Conservation (phyloP, 2,888 invertebrate genomes). For the Volucella inanis region DNA sequence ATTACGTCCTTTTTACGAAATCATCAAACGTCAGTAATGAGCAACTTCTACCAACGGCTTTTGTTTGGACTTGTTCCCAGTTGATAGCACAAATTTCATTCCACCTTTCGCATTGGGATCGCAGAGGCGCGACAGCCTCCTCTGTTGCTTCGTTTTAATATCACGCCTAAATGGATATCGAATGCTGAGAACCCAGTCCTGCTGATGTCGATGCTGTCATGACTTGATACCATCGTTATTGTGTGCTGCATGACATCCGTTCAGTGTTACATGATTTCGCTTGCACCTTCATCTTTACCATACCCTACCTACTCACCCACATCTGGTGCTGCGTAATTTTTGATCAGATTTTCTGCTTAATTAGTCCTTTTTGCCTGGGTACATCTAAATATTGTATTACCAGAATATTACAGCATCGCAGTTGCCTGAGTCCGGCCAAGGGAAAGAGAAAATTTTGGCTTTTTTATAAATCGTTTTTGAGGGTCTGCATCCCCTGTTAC, state of each 20-base stretch:
- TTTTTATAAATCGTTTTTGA: too few relatives aligned
- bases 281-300: not conserved
- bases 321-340: conserved; percentile 35
- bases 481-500: too few relatives aligned
- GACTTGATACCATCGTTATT: not conserved
- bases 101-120: not conserved
- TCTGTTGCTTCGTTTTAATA: conserved; percentile 17
- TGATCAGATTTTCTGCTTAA: conserved; percentile 63
- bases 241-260: not conserved
- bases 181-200: not conserved
- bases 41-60: not conserved
- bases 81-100: not conserved
- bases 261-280: not conserved
- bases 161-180: conserved; percentile 25
- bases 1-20: conserved; percentile 8
- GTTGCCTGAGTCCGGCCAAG: conserved; percentile 1
- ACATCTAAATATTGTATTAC: conserved; percentile 40
- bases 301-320: conserved; percentile 9
- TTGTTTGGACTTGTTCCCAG: not conserved
- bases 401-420: conserved; percentile 18
- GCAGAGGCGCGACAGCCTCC: not conserved
- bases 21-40: conserved; percentile 32
- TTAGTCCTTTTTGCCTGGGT: conserved; percentile 47
- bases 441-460: not conserved
- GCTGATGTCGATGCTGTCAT: not conserved